A percentile compares a stretch with the other conserved stretches of the same genome.
Conservation (phyloP, 37 sponge, comb jelly and placozoan species). For the Lycopodina hypogea region DNA sequence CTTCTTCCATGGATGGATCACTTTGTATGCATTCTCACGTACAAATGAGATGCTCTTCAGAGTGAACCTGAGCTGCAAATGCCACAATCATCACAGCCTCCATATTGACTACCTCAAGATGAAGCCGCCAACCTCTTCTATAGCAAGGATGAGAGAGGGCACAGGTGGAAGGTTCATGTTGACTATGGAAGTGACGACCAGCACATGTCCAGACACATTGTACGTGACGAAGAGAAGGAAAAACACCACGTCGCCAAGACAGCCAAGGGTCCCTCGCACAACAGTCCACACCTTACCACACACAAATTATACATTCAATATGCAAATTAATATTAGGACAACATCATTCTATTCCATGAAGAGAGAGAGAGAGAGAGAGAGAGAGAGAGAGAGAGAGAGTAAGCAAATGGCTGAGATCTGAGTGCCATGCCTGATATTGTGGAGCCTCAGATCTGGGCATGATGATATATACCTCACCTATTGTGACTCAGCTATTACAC, state of each 20-base stretch:
- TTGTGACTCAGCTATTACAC: no score
- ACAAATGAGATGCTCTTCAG: constrained; percentile 83
- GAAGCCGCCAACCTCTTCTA: constrained; percentile 54
- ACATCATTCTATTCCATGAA: no score
- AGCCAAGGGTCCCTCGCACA: neutral
- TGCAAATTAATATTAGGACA: neutral
- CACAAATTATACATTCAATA: no score
- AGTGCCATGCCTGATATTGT: no score
- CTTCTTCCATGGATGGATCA: constrained; percentile 67
- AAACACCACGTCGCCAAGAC: constrained; percentile 23
- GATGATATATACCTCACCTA: no score
- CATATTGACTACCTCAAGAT: no score
- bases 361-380: no score
- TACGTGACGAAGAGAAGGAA: constrained; percentile 32
- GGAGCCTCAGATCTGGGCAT: no score
- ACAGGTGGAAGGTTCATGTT: constrained; percentile 56
- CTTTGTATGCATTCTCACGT: constrained; percentile 86
- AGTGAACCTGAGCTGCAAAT: constrained; percentile 29
- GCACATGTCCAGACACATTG: constrained; percentile 37
- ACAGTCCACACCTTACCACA: constrained; percentile 34
- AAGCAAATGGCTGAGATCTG: no score
- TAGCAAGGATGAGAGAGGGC: constrained; percentile 50
- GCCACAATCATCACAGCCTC: neutral
- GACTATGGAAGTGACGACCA: constrained; percentile 39
- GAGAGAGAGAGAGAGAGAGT: no score